These are phyloP conservation scores for Oryctes rhinoceros DNA, from an alignment of 1,140 invertebrate genomes.

Conservation along the genomic window DNA sequence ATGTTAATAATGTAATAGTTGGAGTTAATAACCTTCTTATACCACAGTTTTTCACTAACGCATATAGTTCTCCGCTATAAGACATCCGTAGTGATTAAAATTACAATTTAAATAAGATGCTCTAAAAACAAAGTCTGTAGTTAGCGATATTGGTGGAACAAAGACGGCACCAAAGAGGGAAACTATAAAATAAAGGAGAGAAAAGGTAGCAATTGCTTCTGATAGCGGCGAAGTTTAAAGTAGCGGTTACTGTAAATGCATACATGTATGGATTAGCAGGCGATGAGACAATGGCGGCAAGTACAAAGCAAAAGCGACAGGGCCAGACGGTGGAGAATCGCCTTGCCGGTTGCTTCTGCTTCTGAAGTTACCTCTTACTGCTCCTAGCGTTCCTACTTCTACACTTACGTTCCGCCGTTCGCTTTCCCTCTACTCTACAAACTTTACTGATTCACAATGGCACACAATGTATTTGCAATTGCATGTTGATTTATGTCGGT, in stretches of 20 bases:
- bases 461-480: constrained; percentile 10
- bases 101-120: background rate
- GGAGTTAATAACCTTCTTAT: too few species aligned
- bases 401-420: background rate
- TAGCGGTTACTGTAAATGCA: constrained; percentile 52
- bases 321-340: constrained; percentile 37
- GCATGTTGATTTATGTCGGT: background rate
- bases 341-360: constrained; percentile 9
- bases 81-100: background rate
- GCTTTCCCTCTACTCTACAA: background rate
- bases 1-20: too few species aligned
- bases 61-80: background rate
- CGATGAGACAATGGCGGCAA: constrained; percentile 51
- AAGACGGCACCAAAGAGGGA: background rate
- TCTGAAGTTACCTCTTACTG: constrained; percentile 14
- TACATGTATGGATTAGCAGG: constrained; percentile 54
- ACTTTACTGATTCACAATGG: constrained; percentile 8
- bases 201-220: constrained; percentile 53
- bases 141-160: background rate
- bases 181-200: constrained; percentile 1
- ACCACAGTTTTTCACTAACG: too few species aligned
- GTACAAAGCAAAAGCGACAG: constrained; percentile 38
- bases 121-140: background rate
- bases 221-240: constrained; percentile 51
- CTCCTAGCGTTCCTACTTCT: background rate